Evolutionary conservation across 2,797 vertebrate species (phyloP).

Genomic region (Gymnoscopelus braueri): DNA sequence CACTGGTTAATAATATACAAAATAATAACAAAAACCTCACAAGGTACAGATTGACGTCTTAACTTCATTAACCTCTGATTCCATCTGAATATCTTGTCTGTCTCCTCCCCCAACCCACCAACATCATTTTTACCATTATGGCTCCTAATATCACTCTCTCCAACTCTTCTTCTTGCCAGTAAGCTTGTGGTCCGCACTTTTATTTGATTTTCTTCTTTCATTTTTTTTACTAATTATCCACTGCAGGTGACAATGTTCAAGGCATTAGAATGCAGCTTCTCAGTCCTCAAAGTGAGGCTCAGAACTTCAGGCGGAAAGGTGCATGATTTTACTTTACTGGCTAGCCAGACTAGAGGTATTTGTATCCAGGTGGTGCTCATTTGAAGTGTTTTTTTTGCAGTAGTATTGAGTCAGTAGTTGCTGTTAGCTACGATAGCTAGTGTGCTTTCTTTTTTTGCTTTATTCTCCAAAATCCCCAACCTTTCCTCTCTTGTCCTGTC

Average conservation of each 20-base stretch:
- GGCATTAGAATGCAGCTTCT: constrained; percentile 72
- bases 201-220: constrained; percentile 58
- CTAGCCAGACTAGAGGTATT: constrained; percentile 50
- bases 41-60: constrained; percentile 20
- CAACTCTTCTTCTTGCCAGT: constrained; percentile 49
- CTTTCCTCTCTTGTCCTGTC: constrained; percentile 25
- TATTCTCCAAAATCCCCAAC: constrained; percentile 35
- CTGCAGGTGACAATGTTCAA: constrained; percentile 77
- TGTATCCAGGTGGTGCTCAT: constrained; percentile 36
- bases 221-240: constrained; percentile 64
- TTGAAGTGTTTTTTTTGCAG: constrained; percentile 19
- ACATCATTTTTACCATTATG: constrained; percentile 43
- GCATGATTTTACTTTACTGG: constrained; percentile 65
- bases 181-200: constrained; percentile 27
- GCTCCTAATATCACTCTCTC: constrained; percentile 36
- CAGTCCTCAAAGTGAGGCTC: constrained; percentile 70
- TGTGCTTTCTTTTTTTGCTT: constrained; percentile 31
- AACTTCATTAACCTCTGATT: constrained; percentile 4
- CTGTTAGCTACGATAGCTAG: constrained; percentile 50
- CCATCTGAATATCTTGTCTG: constrained; percentile 19
- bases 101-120: constrained; percentile 27
- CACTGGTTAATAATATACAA: background rate
- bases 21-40: constrained; percentile 2
- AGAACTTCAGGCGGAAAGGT: constrained; percentile 78
- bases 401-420: constrained; percentile 46